Evolutionary conservation across 2,113 vertebrate species (phyloP).

Genomic region (western clawed frog (Xenopus tropicalis)): UCB_Xtro_10.0 CM004443.2:180491501-180492000

Average conservation of each 20-base stretch:
- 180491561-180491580: constrained; percentile 5
- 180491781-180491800: background rate
- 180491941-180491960: too few relatives aligned
- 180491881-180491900: too few relatives aligned
- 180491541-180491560: background rate
- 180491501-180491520: constrained; percentile 3
- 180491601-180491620: constrained; percentile 17
- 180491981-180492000: too few relatives aligned
- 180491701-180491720: constrained; percentile 15
- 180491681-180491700: background rate
- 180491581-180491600: constrained; percentile 17
- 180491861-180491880: too few relatives aligned
- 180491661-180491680: constrained; percentile 4
- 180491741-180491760: background rate
- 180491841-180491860: too few relatives aligned
- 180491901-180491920: too few relatives aligned
- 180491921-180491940: too few relatives aligned
- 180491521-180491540: background rate
- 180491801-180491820: too few relatives aligned
- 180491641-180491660: constrained; percentile 5
- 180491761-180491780: background rate
- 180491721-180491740: background rate
- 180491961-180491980: too few relatives aligned
- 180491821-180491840: too few relatives aligned
- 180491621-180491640: constrained; percentile 4